Evolutionary conservation across 1,140 invertebrate genomes (phyloP).

Genomic region (Battus philenor): DNA sequence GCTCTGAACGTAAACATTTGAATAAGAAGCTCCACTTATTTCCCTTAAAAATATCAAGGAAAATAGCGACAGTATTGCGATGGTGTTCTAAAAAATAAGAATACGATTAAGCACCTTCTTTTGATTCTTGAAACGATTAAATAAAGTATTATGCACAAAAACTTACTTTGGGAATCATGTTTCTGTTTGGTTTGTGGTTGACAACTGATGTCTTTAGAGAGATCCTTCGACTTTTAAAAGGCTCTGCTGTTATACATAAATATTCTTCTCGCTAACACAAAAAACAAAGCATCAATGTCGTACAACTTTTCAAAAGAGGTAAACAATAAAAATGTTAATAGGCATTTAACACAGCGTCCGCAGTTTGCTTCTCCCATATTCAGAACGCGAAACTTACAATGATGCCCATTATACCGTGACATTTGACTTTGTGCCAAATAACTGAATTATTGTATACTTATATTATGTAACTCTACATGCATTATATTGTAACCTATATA

Average conservation of each 20-base stretch:
- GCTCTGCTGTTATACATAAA: constrained; percentile 54
- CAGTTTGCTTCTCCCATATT: constrained; percentile 49
- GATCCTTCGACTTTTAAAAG: constrained; percentile 57
- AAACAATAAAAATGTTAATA: constrained; percentile 71
- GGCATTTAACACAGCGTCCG: constrained; percentile 46
- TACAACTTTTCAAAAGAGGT: constrained; percentile 56
- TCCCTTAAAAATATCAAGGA: constrained; percentile 21
- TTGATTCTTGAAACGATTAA: background rate
- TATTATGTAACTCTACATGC: too few species aligned
- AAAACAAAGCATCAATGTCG: constrained; percentile 73
- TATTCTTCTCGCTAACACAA: constrained; percentile 67
- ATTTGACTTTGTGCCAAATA: constrained; percentile 39
- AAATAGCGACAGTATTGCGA: constrained; percentile 24
- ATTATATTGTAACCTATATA: too few species aligned
- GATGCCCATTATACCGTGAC: constrained; percentile 41
- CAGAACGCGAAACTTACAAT: constrained; percentile 51
- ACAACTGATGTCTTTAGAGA: constrained; percentile 61
- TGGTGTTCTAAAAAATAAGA: constrained; percentile 36
- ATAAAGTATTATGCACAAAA: constrained; percentile 1
- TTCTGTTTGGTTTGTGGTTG: constrained; percentile 50
- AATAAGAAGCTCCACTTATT: constrained; percentile 39
- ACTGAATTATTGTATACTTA: too few species aligned
- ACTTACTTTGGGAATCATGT: constrained; percentile 68
- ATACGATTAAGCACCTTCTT: constrained; percentile 13
- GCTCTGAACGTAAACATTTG: constrained; percentile 52